A percentile compares a stretch with the other conserved stretches of the same genome.
phyloP scores from a whole-genome alignment of 2,797 vertebrate genomes.

The Sardinella longiceps region DNA sequence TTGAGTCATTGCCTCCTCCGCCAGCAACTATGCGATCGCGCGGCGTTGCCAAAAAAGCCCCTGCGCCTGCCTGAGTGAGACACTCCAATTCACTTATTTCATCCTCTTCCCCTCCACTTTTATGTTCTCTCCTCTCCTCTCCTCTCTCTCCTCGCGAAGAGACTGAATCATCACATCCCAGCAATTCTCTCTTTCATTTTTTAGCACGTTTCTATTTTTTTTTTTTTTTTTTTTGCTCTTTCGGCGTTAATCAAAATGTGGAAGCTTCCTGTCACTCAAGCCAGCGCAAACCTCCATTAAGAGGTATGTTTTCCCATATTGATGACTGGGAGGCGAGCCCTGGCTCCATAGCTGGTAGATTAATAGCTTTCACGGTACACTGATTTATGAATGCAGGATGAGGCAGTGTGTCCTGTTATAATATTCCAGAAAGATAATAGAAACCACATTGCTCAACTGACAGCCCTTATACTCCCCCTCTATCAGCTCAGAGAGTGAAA shows the following conservation, averaged over 20 bases:
- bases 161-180: background rate
- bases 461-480: constrained; percentile 32
- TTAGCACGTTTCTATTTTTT: no score
- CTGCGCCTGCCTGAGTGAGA: constrained; percentile 35
- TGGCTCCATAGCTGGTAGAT: constrained; percentile 27
- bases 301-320: constrained; percentile 7
- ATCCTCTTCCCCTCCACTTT: constrained; percentile 16
- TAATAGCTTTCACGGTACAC: constrained; percentile 63
- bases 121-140: background rate
- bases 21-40: constrained; percentile 11
- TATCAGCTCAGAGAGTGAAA: constrained; percentile 17
- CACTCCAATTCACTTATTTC: background rate
- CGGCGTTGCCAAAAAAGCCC: constrained; percentile 35
- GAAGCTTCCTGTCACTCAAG: background rate
- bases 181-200: background rate
- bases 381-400: constrained; percentile 65
- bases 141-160: no score
- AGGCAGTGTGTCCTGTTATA: constrained; percentile 52
- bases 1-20: constrained; percentile 35
- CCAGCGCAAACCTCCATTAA: background rate
- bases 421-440: constrained; percentile 59
- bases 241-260: constrained; percentile 1
- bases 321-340: constrained; percentile 7
- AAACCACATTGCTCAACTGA: constrained; percentile 58
- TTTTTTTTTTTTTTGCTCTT: no score